Conservation (phyloP, 2,113 vertebrate genomes). For the Cinclus cinclus region DNA sequence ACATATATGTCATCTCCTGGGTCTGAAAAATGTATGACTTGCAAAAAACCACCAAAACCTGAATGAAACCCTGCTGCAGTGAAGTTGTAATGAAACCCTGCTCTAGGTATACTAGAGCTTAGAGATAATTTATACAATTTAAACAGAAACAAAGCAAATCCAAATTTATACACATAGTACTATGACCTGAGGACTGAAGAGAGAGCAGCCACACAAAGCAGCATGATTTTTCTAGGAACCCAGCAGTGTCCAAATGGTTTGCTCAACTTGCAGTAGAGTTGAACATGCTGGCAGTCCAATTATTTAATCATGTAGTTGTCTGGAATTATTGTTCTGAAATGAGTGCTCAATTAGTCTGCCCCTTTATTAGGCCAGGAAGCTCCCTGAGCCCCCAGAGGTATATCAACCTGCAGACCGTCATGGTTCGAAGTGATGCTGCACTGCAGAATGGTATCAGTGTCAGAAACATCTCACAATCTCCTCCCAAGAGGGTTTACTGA, state of each 20-base stretch:
- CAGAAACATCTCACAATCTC: not conserved
- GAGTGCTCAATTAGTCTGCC: not conserved
- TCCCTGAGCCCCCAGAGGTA: rapidly evolving
- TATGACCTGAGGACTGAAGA: not conserved
- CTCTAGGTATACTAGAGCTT: not conserved
- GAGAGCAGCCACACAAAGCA: not conserved
- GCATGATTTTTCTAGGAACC: not conserved
- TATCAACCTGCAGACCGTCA: not conserved
- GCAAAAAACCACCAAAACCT: not conserved
- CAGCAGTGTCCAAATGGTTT: not conserved
- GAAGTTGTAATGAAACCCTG: not conserved
- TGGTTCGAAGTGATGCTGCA: rapidly evolving
- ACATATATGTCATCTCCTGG: not conserved
- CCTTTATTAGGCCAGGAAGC: not conserved
- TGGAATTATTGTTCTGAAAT: not conserved
- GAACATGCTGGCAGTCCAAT: not conserved
- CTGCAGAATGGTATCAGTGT: not conserved
- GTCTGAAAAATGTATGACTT: not conserved
- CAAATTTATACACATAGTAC: not conserved
- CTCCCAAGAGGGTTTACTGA: not conserved
- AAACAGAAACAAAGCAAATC: not conserved
- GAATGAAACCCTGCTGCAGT: not conserved
- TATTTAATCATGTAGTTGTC: not conserved
- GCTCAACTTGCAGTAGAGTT: not conserved
- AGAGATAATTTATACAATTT: not conserved